Evolutionary conservation across 1,140 invertebrate species (phyloP).

Genomic region (Trachelipus rathkii): DNA sequence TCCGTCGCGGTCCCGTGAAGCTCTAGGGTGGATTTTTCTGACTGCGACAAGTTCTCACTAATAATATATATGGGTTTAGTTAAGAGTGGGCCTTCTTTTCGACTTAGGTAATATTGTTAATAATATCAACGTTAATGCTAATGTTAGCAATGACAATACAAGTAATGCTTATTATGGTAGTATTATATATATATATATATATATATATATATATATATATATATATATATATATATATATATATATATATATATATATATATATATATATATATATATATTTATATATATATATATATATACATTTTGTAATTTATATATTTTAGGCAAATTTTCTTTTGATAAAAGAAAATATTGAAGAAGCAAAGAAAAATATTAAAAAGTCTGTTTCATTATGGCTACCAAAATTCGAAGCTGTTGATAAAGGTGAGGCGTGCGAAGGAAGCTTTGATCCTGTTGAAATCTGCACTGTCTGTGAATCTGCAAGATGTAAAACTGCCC

Average conservation of each 20-base stretch:
- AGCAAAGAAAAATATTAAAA: conserved; percentile 1
- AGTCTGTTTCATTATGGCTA: neutral
- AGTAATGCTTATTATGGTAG: too few species aligned
- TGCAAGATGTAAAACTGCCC: neutral
- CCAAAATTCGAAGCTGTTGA: neutral
- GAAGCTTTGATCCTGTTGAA: neutral
- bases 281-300: neutral
- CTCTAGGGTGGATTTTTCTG: too few species aligned
- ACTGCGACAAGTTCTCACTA: too few species aligned
- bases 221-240: neutral
- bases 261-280: neutral
- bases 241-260: neutral
- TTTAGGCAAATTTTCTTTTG: neutral
- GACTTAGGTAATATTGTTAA: too few species aligned
- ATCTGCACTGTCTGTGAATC: neutral
- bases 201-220: neutral
- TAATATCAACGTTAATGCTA: too few species aligned
- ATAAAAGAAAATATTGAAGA: neutral
- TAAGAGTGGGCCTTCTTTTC: too few species aligned
- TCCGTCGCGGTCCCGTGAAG: too few species aligned
- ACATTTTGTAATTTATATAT: neutral
- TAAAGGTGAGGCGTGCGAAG: neutral
- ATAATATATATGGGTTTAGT: too few species aligned
- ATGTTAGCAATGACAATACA: too few species aligned
- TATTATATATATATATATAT: neutral